phyloP scores from a whole-genome alignment of 2,113 vertebrate genomes.

The Eurystomus gularis region DNA sequence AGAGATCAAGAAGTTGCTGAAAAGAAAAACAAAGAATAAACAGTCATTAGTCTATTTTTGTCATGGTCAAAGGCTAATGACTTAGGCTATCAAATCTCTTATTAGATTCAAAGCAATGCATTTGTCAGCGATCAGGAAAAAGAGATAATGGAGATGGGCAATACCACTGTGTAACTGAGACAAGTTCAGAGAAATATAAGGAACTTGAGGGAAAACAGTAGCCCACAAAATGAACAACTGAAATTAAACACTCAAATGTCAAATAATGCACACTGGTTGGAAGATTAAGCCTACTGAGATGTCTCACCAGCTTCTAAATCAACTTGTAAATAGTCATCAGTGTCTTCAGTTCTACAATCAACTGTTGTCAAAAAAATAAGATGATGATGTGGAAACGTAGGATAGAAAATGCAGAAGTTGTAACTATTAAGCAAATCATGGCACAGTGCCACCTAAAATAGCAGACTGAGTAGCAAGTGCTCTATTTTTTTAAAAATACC shows the following conservation, averaged over 20 bases:
- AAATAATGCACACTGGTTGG: background rate
- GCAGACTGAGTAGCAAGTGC: background rate
- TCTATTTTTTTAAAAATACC: background rate
- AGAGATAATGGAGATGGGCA: background rate
- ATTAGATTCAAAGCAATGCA: background rate
- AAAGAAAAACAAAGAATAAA: background rate
- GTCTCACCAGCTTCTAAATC: background rate
- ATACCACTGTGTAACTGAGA: background rate
- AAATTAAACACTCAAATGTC: background rate
- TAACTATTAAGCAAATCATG: background rate
- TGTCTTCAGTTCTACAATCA: background rate
- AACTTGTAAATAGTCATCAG: background rate
- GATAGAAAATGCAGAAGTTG: background rate
- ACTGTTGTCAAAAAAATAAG: background rate
- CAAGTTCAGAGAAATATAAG: background rate
- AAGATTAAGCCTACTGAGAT: background rate
- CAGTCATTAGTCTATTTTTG: background rate
- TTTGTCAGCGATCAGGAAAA: background rate
- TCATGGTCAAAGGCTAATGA: background rate
- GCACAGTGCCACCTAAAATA: background rate
- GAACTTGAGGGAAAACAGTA: background rate
- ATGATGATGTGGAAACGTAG: background rate
- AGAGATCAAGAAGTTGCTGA: conserved; percentile 14
- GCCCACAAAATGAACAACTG: background rate
- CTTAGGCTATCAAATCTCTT: background rate